phyloP scores from a whole-genome alignment of 2,888 invertebrate species.

The Drosophila mayaguana region DNA sequence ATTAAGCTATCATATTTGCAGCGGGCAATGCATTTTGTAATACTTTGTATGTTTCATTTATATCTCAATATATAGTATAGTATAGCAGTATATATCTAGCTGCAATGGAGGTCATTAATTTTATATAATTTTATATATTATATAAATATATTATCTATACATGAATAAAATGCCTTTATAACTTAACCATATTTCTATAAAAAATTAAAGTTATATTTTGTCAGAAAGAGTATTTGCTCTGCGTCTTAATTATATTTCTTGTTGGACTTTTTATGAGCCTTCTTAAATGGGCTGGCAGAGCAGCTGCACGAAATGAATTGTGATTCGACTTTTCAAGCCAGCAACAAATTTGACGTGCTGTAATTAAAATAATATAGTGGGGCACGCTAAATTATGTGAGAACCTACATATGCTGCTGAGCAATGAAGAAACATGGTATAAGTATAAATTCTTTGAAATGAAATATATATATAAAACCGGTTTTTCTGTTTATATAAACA shows the following conservation, averaged over 20 bases:
- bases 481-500: not conserved
- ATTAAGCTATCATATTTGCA: not conserved
- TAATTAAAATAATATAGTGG: conserved; percentile 28
- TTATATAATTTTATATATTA: no score
- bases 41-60: no score
- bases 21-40: not conserved
- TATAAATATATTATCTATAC: no score
- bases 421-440: not conserved
- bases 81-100: no score
- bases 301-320: conserved; percentile 35
- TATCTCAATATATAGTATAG: no score
- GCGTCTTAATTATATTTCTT: not conserved
- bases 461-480: not conserved
- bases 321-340: conserved; percentile 10
- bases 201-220: no score
- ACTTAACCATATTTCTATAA: no score
- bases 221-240: not conserved
- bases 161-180: no score
- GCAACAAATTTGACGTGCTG: conserved; percentile 11
- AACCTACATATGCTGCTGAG: not conserved
- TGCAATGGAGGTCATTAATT: no score
- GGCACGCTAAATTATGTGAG: not conserved
- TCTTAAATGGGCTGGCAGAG: conserved; percentile 29
- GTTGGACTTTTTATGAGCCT: not conserved
- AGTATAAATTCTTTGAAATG: not conserved